phyloP scores from a whole-genome alignment of 2,113 vertebrate genomes.

The Indicator indicator region DNA sequence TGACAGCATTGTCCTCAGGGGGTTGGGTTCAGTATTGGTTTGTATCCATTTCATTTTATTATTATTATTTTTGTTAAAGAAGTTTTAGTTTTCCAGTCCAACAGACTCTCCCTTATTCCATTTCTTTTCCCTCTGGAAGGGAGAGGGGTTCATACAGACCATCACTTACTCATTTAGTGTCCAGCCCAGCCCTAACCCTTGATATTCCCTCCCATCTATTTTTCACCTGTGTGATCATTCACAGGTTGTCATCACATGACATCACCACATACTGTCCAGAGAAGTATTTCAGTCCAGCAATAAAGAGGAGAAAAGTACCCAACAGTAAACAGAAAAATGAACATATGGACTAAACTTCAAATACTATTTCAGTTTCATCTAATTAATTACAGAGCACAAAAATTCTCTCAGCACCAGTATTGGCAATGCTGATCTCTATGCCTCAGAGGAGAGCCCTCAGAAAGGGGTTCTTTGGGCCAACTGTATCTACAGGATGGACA shows the following conservation, averaged over 20 bases:
- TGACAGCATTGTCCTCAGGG: too few species aligned
- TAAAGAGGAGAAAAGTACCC: not conserved
- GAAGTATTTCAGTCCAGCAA: not conserved
- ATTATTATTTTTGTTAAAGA: too few species aligned
- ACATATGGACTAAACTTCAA: not conserved
- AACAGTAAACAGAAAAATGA: not conserved
- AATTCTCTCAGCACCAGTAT: not conserved
- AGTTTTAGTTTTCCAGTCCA: too few species aligned
- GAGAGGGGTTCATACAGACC: too few species aligned
- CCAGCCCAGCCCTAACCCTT: too few species aligned
- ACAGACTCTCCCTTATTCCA: too few species aligned
- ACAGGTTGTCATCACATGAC: not conserved
- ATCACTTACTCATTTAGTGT: too few species aligned
- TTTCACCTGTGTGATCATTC: not conserved
- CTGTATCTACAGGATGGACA: not conserved
- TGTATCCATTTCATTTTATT: too few species aligned
- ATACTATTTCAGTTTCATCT: conserved; percentile 6
- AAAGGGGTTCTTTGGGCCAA: not conserved
- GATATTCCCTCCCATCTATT: not conserved
- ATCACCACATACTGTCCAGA: not conserved
- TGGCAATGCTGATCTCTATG: not conserved
- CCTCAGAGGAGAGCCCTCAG: not conserved
- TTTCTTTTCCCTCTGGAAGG: too few species aligned
- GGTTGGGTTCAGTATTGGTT: too few species aligned
- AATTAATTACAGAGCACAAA: not conserved